phyloP scores from a whole-genome alignment of 2,797 vertebrate genomes.

The Sebastiscus tertius region DNA sequence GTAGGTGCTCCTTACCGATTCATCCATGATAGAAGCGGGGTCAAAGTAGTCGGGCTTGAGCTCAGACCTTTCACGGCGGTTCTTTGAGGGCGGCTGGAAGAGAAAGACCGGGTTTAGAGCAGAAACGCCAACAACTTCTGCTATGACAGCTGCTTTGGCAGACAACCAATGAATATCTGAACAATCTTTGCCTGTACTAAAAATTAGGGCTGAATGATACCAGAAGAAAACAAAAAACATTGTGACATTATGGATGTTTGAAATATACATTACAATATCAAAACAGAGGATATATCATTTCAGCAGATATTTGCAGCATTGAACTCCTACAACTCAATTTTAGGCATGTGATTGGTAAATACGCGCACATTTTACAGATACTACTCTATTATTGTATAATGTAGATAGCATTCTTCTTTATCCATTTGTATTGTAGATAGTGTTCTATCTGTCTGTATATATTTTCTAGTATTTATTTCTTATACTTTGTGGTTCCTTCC shows the following conservation, averaged over 20 bases:
- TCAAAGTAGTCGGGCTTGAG: constrained; percentile 99
- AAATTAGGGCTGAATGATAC: neutral
- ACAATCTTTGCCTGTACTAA: neutral
- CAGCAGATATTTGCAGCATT: neutral
- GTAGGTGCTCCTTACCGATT: constrained; percentile 88
- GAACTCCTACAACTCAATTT: neutral
- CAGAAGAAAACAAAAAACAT: neutral
- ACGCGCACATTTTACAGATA: too few species aligned
- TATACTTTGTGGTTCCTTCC: too few species aligned
- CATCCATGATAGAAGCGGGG: constrained; percentile 99
- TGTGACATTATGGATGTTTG: neutral
- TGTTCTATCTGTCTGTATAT: too few species aligned
- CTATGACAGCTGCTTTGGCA: neutral
- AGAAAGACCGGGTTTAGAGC: constrained; percentile 1
- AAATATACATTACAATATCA: neutral
- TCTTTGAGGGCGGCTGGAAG: constrained; percentile 96
- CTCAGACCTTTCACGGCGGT: constrained; percentile 96
- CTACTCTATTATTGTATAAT: too few species aligned
- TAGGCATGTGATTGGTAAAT: neutral
- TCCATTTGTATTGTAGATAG: rapidly evolving
- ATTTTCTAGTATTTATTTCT: too few species aligned
- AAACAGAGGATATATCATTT: neutral
- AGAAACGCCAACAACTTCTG: neutral
- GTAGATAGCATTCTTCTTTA: too few species aligned
- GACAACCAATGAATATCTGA: neutral